Evolutionary conservation across 2,888 invertebrate species (phyloP), one percentile per base, ranked within the genome.

Genomic region (Nomada hirtipes): DNA sequence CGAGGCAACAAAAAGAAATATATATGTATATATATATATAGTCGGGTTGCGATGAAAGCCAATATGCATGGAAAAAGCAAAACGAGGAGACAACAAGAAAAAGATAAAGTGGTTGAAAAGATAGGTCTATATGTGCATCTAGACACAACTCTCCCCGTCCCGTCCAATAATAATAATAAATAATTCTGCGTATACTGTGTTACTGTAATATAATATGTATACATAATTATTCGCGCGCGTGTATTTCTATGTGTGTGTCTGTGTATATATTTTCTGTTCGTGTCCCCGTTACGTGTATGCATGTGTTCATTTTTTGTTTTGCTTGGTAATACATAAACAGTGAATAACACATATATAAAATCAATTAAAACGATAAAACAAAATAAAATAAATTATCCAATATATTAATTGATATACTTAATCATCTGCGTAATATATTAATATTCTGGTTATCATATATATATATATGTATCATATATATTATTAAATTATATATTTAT

Each of bases 351-450:
- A 89, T 91, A 92, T 90, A 92, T 92, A 93, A 93, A 93, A 93
- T 93, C 91, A 57, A 93, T 80, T 93, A 93, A 93, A 93, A 93
- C 92, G 91, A 92, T 92, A 93, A 93, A 92, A 93, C 93, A 93
- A 93, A 92, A 92, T 91, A 91, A 90, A 92, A 93, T 92, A 93
- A 93, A 93, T 93, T 93, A 93, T 93, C 89, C 90, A 92, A 93
- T 93, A 93, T 93, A 93, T 92, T 90, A 88, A 87, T 90, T 90
- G 85, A 87, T 90, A 91, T 90, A 89, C 88, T 89, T 90, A 91
- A 92, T 91, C 91, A 92, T 92, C 91, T 93, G 92, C 88, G 86
- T 91, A 91, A 93, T 93, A 93, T 93, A 93, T 92, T 92, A 93
- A 93, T 93, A 91, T 92, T 93, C 91, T 92, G 91, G 82, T 90